Base-by-base conservation (phyloP, 2,113 vertebrate species). In the Enhydra lutris region DNA sequence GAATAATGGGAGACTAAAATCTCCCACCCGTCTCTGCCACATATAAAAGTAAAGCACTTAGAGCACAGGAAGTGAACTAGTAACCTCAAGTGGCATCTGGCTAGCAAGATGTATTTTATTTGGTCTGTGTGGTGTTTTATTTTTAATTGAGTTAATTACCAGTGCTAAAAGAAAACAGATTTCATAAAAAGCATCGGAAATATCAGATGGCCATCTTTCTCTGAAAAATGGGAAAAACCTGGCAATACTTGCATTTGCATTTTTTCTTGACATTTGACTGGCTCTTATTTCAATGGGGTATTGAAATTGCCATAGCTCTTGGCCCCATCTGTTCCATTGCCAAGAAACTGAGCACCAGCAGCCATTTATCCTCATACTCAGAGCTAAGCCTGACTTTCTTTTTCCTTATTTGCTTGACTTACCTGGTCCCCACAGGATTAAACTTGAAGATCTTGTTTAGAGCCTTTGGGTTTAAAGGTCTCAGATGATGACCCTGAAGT, bases 401-500 rank as follows among this genome's bases (percentile, higher is more conserved):
- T 69, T 34, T 42, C 18, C 59, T 63, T 26, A 7, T 76, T 80
- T 90, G 29, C 34, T 42, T 80, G 21, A 42, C 7, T 57, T 95
- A 57, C n/a, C n/a, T 87, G 42, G 34, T n/a, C 45, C 55, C 47
- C 57, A 15, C 24, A 82, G 69, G 24, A 61, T 63, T 71, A 78
- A 34, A 39, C 89, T 74, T 91, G 45, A 57, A 83, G 26, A 14
- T 57, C 20, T 92, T 61, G 8, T 71, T 82, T 76, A 69, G 73
- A 92, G 50, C 15, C 50, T 80, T 61, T 80, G 52, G 29, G 61
- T 55, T 94, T 67, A 76, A 92, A 39, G 95, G 74, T 86, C 65
- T 96, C 97, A 97, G 45, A 39, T 71, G 36, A 83, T 94, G 81
- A 81, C 26, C 26, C 89, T 29, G 11, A 78, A 97, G n/a, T 79